These are phyloP conservation scores for Habropoda laboriosa DNA, from an alignment of 1,140 invertebrate species.

Conservation along the genomic window DNA sequence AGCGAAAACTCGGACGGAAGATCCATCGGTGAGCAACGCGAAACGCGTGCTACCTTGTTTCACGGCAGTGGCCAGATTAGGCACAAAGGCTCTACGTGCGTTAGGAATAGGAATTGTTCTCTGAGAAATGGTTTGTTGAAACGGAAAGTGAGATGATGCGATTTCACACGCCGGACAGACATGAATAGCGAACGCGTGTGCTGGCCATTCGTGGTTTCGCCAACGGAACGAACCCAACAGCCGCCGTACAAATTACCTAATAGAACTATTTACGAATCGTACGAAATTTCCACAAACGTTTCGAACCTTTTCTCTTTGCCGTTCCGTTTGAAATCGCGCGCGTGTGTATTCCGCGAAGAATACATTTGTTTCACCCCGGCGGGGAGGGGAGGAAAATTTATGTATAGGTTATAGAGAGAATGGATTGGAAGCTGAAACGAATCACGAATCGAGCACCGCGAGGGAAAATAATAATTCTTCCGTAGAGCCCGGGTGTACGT, in stretches of 20 bases:
- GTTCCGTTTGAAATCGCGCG: too few relatives aligned
- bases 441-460: background rate
- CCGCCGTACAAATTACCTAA: background rate
- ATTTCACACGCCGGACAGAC: slow-evolving; percentile 29
- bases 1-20: slow-evolving; percentile 45
- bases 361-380: too few relatives aligned
- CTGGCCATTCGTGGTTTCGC: slow-evolving; percentile 7
- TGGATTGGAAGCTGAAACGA: background rate
- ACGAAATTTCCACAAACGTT: too few relatives aligned
- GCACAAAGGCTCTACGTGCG: slow-evolving; percentile 24
- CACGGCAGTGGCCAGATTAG: slow-evolving; percentile 39
- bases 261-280: background rate
- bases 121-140: slow-evolving; percentile 50
- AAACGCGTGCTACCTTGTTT: slow-evolving; percentile 3
- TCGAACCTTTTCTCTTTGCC: too few relatives aligned
- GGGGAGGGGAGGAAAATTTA: too few relatives aligned
- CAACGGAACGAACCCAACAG: background rate
- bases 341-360: too few relatives aligned
- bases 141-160: slow-evolving; percentile 54
- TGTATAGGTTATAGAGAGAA: too few relatives aligned
- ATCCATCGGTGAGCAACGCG: background rate
- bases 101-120: slow-evolving; percentile 37
- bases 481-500: too few relatives aligned
- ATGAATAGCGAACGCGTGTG: slow-evolving; percentile 9
- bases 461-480: background rate